Conservation (phyloP, 1,140 invertebrate species). For the Sitophilus oryzae region DNA sequence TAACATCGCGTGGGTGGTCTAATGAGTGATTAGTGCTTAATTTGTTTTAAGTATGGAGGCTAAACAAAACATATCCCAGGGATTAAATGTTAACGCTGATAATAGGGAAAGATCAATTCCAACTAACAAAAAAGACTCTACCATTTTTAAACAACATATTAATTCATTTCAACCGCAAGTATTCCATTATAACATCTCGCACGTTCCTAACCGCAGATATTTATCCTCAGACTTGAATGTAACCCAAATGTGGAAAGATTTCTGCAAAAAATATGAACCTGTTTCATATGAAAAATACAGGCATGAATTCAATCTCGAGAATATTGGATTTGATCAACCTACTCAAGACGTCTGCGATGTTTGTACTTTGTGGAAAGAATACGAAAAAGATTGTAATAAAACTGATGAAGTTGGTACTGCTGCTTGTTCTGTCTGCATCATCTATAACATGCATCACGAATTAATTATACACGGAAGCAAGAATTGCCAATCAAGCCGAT, state of each 20-base stretch:
- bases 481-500: not conserved
- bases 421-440: too few relatives aligned
- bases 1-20: too few relatives aligned
- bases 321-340: too few relatives aligned
- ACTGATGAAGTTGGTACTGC: too few relatives aligned
- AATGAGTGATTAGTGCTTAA: too few relatives aligned
- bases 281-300: constrained; percentile 8
- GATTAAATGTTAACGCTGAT: constrained; percentile 2
- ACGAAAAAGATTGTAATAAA: too few relatives aligned
- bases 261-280: too few relatives aligned
- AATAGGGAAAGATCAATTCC: not conserved
- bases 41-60: too few relatives aligned
- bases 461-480: not conserved
- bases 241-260: too few relatives aligned
- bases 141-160: constrained; percentile 4
- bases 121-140: constrained; percentile 3
- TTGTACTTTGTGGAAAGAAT: constrained; percentile 2
- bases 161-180: constrained; percentile 4
- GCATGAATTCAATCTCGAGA: too few relatives aligned
- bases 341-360: constrained; percentile 1
- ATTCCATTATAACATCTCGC: constrained; percentile 1
- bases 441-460: not conserved
- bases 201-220: constrained; percentile 6
- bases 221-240: not conserved
- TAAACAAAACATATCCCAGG: constrained; percentile 1